Conservation (phyloP, 2,797 vertebrate species). For the Mus caroli region DNA sequence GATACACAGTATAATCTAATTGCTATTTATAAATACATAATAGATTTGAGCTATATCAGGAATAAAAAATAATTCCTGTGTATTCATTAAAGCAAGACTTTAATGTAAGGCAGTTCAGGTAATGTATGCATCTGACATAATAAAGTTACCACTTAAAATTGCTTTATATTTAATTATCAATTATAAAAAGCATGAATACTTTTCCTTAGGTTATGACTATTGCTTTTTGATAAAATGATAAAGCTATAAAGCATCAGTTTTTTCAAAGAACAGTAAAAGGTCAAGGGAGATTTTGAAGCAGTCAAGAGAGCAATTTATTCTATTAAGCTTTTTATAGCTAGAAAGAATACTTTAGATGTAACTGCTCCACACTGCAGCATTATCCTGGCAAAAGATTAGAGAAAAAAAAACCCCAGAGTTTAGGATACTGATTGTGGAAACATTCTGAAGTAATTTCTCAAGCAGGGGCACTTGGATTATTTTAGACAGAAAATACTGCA, state of each 20-base stretch:
- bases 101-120: conserved; percentile 27
- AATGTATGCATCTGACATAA: conserved; percentile 27
- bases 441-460: conserved; percentile 53
- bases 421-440: neutral
- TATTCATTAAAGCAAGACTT: conserved; percentile 57
- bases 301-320: conserved; percentile 49
- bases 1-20: conserved; percentile 23
- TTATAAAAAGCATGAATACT: neutral
- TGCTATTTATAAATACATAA: conserved; percentile 48
- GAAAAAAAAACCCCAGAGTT: neutral
- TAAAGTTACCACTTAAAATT: conserved; percentile 31
- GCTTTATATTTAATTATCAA: conserved; percentile 56
- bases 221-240: conserved; percentile 42
- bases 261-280: conserved; percentile 52
- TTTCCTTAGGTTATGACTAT: conserved; percentile 33
- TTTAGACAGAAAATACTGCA: conserved; percentile 34
- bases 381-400: conserved; percentile 21
- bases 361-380: neutral
- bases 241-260: conserved; percentile 50
- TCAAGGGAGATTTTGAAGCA: conserved; percentile 52
- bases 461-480: neutral
- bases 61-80: conserved; percentile 56
- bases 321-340: conserved; percentile 27
- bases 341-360: conserved; percentile 39
- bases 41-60: conserved; percentile 23